Conservation (phyloP, 2,888 invertebrate species). For the Myopa testacea region DNA sequence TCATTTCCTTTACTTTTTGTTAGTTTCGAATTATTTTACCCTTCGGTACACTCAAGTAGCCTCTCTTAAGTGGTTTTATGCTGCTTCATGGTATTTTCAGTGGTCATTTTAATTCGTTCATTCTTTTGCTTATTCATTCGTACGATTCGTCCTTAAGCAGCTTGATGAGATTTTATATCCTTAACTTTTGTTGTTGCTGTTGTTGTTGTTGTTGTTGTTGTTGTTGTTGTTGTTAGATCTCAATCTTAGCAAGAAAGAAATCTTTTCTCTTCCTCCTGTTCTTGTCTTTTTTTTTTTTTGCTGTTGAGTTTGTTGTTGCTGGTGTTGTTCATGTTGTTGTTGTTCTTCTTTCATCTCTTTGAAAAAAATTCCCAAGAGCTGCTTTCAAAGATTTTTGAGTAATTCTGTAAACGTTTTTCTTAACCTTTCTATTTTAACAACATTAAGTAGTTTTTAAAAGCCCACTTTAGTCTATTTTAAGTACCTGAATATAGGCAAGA, state of each 20-base stretch:
- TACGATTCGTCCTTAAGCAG: constrained; percentile 8
- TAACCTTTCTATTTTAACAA: background rate
- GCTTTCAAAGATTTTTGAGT: too few relatives aligned
- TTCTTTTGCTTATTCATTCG: constrained; percentile 16
- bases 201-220: background rate
- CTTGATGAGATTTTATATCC: constrained; percentile 29
- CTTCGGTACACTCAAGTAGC: constrained; percentile 37
- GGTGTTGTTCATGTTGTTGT: background rate
- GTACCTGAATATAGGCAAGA: too few relatives aligned
- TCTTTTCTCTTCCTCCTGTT: background rate
- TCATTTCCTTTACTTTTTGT: background rate
- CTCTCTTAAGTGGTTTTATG: constrained; percentile 37
- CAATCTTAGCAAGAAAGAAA: background rate
- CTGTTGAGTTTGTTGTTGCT: background rate
- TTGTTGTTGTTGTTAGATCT: background rate
- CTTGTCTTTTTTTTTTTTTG: background rate
- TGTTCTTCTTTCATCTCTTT: background rate
- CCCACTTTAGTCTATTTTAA: too few relatives aligned
- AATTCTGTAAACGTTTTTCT: background rate
- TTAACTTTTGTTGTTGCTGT: background rate
- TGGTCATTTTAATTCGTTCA: constrained; percentile 39
- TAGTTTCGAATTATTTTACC: constrained; percentile 23
- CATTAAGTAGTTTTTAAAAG: too few relatives aligned
- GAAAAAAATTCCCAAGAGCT: background rate
- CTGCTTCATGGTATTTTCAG: constrained; percentile 39